Conservation (phyloP, 2,888 invertebrate species). For the Zygaena filipendulae region DNA sequence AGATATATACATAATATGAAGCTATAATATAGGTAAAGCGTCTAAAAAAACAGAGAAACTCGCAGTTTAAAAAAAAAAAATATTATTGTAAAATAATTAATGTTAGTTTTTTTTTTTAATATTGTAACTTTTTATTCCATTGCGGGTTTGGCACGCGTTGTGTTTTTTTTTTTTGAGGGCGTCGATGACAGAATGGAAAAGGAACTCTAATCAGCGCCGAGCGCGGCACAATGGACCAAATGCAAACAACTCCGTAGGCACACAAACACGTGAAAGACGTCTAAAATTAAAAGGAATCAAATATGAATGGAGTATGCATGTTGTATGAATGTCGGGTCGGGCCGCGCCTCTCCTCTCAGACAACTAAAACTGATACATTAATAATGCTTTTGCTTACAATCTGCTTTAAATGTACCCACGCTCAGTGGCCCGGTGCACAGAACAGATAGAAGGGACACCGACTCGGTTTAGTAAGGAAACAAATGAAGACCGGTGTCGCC, state of each 20-base stretch:
- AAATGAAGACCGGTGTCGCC: no score
- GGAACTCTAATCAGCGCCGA: conserved; percentile 7
- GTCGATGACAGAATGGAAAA: no score
- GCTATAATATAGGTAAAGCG: no score
- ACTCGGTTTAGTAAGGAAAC: no score
- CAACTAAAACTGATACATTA: conserved; percentile 67
- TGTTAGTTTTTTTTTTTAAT: not conserved
- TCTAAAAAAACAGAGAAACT: no score
- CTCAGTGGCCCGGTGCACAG: not conserved
- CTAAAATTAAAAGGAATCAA: conserved; percentile 64
- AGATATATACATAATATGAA: no score
- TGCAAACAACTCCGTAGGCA: conserved; percentile 21
- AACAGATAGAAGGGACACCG: not conserved
- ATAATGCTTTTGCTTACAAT: conserved; percentile 67
- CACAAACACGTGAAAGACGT: conserved; percentile 46
- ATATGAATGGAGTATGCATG: conserved; percentile 61
- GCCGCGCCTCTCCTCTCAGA: conserved; percentile 51
- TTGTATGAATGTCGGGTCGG: conserved; percentile 50
- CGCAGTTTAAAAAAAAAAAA: no score
- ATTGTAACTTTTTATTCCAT: not conserved
- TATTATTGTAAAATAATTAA: no score
- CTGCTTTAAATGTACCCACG: conserved; percentile 61
- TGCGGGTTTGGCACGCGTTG: no score
- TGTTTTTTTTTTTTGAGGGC: no score
- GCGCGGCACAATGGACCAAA: conserved; percentile 4